Percentiles rank a stretch among this genome's conserved stretches.
phyloP scores from a whole-genome alignment of 2,888 invertebrate species.

The Philereme transversata region DNA sequence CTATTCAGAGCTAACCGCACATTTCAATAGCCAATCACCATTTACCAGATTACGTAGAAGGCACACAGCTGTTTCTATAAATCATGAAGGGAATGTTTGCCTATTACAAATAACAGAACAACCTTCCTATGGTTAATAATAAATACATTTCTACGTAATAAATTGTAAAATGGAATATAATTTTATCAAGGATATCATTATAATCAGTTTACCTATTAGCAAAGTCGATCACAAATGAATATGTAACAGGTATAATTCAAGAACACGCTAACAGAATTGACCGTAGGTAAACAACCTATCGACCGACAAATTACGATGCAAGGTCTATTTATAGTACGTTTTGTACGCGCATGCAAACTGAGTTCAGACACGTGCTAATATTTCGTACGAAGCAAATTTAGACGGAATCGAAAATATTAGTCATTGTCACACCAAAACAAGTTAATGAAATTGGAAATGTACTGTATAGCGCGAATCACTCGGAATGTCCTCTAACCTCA shows the following conservation, averaged over 20 bases:
- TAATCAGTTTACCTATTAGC: neutral
- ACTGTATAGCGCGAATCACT: too few species aligned
- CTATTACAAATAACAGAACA: neutral
- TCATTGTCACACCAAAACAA: conserved; percentile 7
- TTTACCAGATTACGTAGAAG: neutral
- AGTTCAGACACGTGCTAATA: conserved; percentile 25
- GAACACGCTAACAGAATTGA: conserved; percentile 19
- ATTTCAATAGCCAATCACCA: conserved; percentile 6
- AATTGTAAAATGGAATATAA: too few species aligned
- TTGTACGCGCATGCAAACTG: conserved; percentile 30
- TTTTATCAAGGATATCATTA: too few species aligned
- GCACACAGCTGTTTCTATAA: conserved; percentile 11
- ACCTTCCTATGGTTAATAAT: too few species aligned
- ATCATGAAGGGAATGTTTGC: conserved; percentile 1
- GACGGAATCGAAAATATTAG: conserved; percentile 15
- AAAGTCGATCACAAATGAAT: neutral
- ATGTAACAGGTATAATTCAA: conserved; percentile 12
- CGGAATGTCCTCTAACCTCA: too few species aligned
- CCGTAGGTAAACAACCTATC: conserved; percentile 36
- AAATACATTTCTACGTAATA: too few species aligned
- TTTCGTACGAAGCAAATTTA: conserved; percentile 18
- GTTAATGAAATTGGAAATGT: too few species aligned
- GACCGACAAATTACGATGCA: conserved; percentile 30
- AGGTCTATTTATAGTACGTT: conserved; percentile 26
- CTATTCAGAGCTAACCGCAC: neutral